Percentiles rank a stretch among this genome's conserved stretches.
Conservation (phyloP, 2,888 invertebrate genomes). For the Artemia sinica region DNA sequence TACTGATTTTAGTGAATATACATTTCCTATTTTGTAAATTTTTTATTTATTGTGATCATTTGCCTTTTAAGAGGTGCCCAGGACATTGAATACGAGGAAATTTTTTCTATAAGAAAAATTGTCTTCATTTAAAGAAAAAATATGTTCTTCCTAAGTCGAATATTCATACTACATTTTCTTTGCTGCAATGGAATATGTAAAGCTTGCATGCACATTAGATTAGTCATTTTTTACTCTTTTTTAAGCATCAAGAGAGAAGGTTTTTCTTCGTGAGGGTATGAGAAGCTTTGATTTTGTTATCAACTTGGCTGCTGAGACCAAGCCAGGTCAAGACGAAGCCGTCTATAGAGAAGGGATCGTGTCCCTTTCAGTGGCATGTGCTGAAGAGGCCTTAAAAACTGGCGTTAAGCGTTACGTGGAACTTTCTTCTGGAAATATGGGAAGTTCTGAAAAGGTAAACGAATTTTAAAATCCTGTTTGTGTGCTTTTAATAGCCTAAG, state of each 20-base stretch:
- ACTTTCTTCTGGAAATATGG: constrained; percentile 65
- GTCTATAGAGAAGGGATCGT: constrained; percentile 77
- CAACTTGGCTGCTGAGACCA: constrained; percentile 81
- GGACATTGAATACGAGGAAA: too few relatives aligned
- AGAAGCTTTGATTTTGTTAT: constrained; percentile 54
- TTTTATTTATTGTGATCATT: too few relatives aligned
- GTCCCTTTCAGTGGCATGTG: constrained; percentile 65
- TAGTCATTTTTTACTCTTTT: constrained; percentile 24
- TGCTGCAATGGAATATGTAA: too few relatives aligned
- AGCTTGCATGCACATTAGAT: background rate
- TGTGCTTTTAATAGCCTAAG: too few relatives aligned
- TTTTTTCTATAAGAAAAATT: too few relatives aligned
- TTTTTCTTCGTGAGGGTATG: constrained; percentile 42
- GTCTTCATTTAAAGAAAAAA: too few relatives aligned
- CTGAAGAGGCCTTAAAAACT: constrained; percentile 50
- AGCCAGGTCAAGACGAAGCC: constrained; percentile 67
- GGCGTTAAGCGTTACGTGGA: constrained; percentile 57
- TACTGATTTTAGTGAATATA: too few relatives aligned
- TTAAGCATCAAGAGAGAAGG: constrained; percentile 60
- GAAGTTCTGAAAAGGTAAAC: constrained; percentile 54
- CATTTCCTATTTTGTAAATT: too few relatives aligned
- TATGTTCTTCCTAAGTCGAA: too few relatives aligned
- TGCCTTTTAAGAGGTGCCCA: too few relatives aligned
- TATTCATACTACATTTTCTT: too few relatives aligned
- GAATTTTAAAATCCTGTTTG: too few relatives aligned